Conservation (phyloP, 2,113 vertebrate species). For the Coryphaenoides rupestris region DNA sequence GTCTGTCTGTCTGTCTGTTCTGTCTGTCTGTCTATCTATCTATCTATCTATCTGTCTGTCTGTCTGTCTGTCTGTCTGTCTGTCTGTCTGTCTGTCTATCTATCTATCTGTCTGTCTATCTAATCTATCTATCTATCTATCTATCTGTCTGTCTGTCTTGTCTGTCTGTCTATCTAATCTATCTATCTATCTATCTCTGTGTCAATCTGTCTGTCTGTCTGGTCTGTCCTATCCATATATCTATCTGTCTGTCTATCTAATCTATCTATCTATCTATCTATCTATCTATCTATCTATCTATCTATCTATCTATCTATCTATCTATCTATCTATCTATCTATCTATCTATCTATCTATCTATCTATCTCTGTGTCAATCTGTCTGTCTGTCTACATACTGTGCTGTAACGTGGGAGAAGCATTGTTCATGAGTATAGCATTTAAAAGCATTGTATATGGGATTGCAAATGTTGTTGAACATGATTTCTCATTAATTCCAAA, state of each 20-base stretch:
- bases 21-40: neutral
- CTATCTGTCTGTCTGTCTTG: neutral
- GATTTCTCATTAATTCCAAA: constrained; percentile 49
- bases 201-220: neutral
- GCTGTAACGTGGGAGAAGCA: neutral
- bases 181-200: too few relatives aligned
- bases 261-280: neutral
- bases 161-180: neutral
- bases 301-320: constrained; percentile 3
- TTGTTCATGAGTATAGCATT: too few relatives aligned
- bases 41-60: neutral
- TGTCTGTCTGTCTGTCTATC: neutral
- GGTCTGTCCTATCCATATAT: neutral
- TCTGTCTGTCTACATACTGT: neutral
- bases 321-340: neutral
- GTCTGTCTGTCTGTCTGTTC: constrained; percentile 3
- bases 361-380: neutral
- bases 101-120: neutral
- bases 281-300: constrained; percentile 5
- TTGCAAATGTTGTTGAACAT: constrained; percentile 33
- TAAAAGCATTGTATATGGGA: too few relatives aligned
- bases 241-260: constrained; percentile 1
- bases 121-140: constrained; percentile 4
- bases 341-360: neutral
- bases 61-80: neutral